Conservation (phyloP, 2,888 invertebrate genomes). For the Chromoteleia sp. region DNA sequence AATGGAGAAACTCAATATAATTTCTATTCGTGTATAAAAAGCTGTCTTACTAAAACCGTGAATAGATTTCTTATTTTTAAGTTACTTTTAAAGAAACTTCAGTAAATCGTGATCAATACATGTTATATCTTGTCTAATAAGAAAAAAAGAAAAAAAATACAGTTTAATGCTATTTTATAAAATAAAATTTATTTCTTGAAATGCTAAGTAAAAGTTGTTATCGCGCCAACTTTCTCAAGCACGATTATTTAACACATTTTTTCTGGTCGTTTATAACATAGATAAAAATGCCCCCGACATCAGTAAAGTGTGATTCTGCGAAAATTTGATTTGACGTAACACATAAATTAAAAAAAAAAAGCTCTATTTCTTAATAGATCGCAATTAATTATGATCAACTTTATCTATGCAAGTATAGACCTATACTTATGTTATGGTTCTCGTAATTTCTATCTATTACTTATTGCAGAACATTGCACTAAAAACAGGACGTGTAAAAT, state of each 20-base stretch:
- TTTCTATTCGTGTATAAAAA: too few species aligned
- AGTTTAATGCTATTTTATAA: too few species aligned
- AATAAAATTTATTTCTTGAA: too few species aligned
- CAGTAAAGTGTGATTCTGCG: not conserved
- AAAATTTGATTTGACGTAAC: not conserved
- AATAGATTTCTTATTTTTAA: too few species aligned
- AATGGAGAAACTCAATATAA: too few species aligned
- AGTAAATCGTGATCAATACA: too few species aligned
- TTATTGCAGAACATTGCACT: not conserved
- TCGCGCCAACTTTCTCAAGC: not conserved
- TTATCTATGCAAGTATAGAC: slow-evolving; percentile 5
- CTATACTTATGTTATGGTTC: not conserved
- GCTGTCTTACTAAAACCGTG: too few species aligned
- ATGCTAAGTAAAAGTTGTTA: too few species aligned
- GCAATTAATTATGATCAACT: slow-evolving; percentile 13
- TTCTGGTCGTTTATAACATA: not conserved
- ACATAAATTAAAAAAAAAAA: not conserved
- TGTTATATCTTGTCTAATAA: too few species aligned
- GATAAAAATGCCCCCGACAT: not conserved
- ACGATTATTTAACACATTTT: not conserved
- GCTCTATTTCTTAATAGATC: slow-evolving; percentile 7
- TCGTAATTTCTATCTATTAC: not conserved
- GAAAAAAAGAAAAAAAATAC: too few species aligned
- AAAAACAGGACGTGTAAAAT: not conserved
- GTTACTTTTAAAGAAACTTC: too few species aligned